These are phyloP conservation scores for Allobates femoralis DNA, from an alignment of 2,797 vertebrate species.

Conservation along the genomic window DNA sequence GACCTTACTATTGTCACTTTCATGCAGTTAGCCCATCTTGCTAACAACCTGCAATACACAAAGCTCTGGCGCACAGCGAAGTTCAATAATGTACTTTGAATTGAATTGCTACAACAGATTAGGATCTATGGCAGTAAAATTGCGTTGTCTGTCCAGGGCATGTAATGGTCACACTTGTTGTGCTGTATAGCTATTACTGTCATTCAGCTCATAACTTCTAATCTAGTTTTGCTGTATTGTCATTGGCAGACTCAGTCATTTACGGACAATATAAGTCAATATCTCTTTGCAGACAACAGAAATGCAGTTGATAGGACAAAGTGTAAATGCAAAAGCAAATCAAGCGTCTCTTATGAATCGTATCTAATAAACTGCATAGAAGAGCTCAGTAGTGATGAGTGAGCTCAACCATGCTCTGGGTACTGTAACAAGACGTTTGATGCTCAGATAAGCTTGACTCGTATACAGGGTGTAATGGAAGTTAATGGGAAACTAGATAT, in stretches of 20 bases:
- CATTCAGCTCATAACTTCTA: conserved; percentile 15
- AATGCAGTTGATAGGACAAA: neutral
- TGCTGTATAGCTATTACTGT: neutral
- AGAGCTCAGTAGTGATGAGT: neutral
- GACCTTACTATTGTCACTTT: neutral
- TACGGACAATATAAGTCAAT: conserved; percentile 1
- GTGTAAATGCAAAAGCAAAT: neutral
- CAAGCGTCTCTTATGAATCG: neutral
- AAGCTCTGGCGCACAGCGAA: neutral
- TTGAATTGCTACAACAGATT: neutral
- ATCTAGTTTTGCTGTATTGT: neutral
- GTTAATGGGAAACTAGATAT: no score
- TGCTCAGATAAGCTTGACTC: no score
- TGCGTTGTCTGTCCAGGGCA: neutral
- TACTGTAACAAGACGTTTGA: no score
- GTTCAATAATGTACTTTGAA: neutral
- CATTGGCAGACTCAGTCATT: neutral
- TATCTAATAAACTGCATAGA: neutral
- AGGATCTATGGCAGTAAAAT: neutral
- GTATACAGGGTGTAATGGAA: no score
- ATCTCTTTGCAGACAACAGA: neutral
- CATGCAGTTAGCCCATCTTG: neutral
- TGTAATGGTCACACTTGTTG: neutral
- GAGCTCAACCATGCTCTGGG: no score
- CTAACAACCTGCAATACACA: neutral